Evolutionary conservation across 2,888 invertebrate genomes (phyloP), one percentile per base, ranked within the genome.

Genomic region (Calliopum simillimum): DNA sequence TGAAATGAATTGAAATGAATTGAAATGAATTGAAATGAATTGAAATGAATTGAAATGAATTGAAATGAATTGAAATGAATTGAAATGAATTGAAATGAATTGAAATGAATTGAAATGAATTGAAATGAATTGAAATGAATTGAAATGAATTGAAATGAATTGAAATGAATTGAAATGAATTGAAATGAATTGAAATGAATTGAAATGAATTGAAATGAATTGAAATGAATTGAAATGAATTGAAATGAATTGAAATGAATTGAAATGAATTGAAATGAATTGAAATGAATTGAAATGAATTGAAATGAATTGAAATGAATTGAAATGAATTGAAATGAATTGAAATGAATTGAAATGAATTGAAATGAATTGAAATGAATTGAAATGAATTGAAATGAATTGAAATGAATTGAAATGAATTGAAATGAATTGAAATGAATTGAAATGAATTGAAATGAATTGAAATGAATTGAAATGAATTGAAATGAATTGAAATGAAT

Each of bases 21-120:
- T 67, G 58, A 58, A 41, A 46, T 67, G 58, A 67, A 41, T 67
- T 67, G 47, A 67, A 23, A 58, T 67, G 47, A 67, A 41, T 58
- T 67, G 58, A 67, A 41, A 46, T 67, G 46, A 67, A 23, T 58
- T 58, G 6, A 67, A 21, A 58, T 67, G 47, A 67, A 12, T 67
- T 67, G 47, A 67, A 21, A 46, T 67, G 58, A 67, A 13, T 67
- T 67, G 58, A 67, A 41, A 58, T 67, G 47, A 55, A 23, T 67
- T 53, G 11, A 67, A 19, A 47, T 53, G 43, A 58, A 12, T 62
- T 47, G 58, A 67, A 23, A 23, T 67, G 23, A 46, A 4, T 58
- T 58, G 33, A 51, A 49, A 58, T 56, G 47, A 63, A 3, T 62
- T 23, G 14, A 56, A n/a, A 46, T 67, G 46, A 67, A 14, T 67